Evolutionary conservation across 2,888 invertebrate genomes (phyloP).

Genomic region (Fragum sueziense): DNA sequence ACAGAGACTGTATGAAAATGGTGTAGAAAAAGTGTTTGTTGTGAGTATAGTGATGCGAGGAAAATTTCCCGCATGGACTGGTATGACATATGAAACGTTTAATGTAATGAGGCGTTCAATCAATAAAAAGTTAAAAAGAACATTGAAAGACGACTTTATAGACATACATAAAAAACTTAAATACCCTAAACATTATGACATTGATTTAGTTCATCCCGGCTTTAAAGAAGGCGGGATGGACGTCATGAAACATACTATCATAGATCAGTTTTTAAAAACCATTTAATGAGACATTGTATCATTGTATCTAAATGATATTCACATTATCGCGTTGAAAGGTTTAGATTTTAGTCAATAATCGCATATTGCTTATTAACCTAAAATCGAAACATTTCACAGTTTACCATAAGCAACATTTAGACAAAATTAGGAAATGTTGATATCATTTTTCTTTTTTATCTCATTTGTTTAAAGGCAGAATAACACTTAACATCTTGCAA

Average conservation of each 20-base stretch:
- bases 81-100: neutral
- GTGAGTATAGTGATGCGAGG: neutral
- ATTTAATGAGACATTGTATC: too few species aligned
- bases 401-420: too few species aligned
- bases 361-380: too few species aligned
- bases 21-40: constrained; percentile 13
- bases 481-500: too few species aligned
- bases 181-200: constrained; percentile 17
- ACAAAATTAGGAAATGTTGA: too few species aligned
- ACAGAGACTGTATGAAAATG: neutral
- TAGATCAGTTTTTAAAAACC: neutral
- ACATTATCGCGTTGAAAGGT: too few species aligned
- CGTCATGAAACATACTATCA: neutral
- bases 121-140: neutral
- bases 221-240: constrained; percentile 1
- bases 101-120: neutral
- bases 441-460: too few species aligned
- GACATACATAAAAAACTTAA: neutral
- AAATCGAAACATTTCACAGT: too few species aligned
- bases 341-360: too few species aligned
- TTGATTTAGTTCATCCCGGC: constrained; percentile 17
- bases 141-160: neutral
- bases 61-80: constrained; percentile 1
- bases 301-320: too few species aligned
- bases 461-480: too few species aligned